These are phyloP conservation scores for Heliangelus exortis DNA, from an alignment of 2,797 vertebrate genomes.

Conservation along the genomic window DNA sequence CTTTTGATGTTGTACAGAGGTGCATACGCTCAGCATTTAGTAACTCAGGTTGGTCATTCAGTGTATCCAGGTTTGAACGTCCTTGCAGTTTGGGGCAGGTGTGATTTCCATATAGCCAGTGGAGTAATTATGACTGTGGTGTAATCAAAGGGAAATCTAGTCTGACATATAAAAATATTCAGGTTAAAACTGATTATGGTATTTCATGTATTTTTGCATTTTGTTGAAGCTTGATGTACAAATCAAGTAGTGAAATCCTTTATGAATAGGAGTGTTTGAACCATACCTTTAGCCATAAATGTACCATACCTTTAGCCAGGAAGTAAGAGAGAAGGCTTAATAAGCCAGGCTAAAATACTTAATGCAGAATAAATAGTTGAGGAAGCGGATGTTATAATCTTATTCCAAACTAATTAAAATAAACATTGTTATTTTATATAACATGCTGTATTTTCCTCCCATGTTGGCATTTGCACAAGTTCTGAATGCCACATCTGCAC, in stretches of 20 bases:
- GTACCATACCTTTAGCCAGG: background rate
- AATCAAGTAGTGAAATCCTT: background rate
- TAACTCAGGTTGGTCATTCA: background rate
- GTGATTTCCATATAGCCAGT: background rate
- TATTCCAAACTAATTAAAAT: conserved; percentile 13
- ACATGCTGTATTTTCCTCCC: background rate
- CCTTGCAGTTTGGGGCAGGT: background rate
- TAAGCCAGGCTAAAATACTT: background rate
- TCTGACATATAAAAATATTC: background rate
- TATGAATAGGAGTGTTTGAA: background rate
- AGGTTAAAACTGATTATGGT: background rate
- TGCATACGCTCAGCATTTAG: accelerated
- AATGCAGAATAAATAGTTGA: background rate
- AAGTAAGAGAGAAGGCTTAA: background rate
- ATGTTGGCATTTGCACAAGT: background rate
- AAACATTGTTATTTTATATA: background rate
- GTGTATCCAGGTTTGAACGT: background rate
- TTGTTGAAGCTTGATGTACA: background rate
- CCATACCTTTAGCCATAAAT: background rate
- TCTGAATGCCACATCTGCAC: conserved; percentile 14
- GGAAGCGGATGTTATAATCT: background rate
- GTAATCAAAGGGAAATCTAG: background rate
- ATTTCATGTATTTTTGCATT: background rate
- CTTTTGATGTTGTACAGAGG: background rate
- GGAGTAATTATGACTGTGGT: background rate